These are phyloP conservation scores for Meriones psammophilus DNA, from an alignment of 2,797 vertebrate species.

Conservation along the genomic window DNA sequence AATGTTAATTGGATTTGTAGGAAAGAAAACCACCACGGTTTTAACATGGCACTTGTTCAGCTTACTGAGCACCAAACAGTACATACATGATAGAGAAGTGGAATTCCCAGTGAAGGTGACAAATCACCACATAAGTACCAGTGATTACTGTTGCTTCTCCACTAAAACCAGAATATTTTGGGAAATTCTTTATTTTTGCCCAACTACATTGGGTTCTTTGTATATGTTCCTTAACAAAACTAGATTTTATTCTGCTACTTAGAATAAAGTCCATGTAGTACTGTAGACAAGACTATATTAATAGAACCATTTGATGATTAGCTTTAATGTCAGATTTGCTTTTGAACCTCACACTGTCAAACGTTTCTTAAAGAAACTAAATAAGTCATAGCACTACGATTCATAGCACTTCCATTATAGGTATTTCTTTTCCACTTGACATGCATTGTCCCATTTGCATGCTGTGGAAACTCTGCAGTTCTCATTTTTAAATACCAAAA, in stretches of 20 bases:
- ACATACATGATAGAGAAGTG: neutral
- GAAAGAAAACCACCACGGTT: neutral
- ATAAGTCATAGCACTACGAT: neutral
- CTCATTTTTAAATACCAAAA: neutral
- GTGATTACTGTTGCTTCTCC: neutral
- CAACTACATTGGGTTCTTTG: constrained; percentile 3
- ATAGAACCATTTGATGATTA: constrained; percentile 17
- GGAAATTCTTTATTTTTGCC: neutral
- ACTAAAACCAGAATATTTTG: constrained; percentile 51
- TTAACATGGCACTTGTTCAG: neutral
- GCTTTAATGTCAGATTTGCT: neutral
- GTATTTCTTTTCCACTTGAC: neutral
- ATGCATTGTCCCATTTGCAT: neutral
- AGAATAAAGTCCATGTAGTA: neutral
- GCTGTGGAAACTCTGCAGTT: neutral
- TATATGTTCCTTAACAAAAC: constrained; percentile 15
- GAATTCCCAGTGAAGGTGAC: neutral
- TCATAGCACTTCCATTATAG: neutral
- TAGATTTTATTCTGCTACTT: constrained; percentile 28
- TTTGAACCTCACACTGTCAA: neutral
- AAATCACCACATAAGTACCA: neutral
- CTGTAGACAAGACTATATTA: neutral
- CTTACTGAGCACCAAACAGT: neutral
- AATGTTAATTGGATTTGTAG: neutral
- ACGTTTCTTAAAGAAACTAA: neutral